A percentile compares a stretch with the other conserved stretches of the same genome.
These are phyloP conservation scores for Aselliscus stoliczkanus DNA, from an alignment of 2,797 vertebrate species.

Conservation along the genomic window DNA sequence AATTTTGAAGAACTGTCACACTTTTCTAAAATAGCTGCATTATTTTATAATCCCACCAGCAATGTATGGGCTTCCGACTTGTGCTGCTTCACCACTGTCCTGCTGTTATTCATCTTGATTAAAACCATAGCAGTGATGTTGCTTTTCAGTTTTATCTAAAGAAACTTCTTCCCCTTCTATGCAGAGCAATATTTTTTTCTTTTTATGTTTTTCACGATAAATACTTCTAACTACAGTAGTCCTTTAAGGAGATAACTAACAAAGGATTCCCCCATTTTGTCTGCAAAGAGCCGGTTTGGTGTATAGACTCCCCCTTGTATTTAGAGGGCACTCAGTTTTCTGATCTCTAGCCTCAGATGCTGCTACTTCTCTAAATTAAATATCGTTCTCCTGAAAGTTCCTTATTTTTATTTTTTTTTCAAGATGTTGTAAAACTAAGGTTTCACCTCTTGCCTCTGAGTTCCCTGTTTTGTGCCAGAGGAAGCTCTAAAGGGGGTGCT, in stretches of 20 bases:
- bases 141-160: neutral
- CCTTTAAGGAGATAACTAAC: neutral
- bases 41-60: neutral
- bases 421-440: neutral
- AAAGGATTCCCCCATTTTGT: neutral
- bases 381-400: neutral
- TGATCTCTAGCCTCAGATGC: neutral
- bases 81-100: neutral
- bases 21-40: neutral
- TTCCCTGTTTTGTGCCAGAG: neutral
- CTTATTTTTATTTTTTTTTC: slow-evolving; percentile 1
- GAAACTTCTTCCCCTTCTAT: neutral
- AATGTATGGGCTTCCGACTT: neutral
- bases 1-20: neutral
- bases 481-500: neutral
- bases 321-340: neutral
- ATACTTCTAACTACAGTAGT: neutral
- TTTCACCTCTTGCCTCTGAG: neutral
- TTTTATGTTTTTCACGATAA: neutral
- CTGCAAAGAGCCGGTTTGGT: neutral
- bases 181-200: neutral
- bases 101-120: neutral
- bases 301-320: neutral
- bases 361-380: slow-evolving; percentile 36
- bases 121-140: neutral